phyloP scores from a whole-genome alignment of 2,888 invertebrate genomes.

The Petrolisthes cinctipes region DNA sequence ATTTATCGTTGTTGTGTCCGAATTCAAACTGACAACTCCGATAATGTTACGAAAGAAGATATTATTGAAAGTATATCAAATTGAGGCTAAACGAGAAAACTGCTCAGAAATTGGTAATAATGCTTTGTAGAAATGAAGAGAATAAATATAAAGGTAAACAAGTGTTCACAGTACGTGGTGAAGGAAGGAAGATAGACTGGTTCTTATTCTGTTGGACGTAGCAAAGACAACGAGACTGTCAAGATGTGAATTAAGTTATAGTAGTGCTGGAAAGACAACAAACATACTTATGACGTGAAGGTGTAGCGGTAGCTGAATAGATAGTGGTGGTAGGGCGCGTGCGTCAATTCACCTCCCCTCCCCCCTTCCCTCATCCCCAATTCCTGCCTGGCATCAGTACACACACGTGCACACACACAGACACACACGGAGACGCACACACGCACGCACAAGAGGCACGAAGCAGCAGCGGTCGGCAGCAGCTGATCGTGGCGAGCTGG shows the following conservation, averaged over 20 bases:
- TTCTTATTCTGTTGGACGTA: neutral
- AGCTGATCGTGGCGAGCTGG: neutral
- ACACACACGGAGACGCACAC: conserved; percentile 11
- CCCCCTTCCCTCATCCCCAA: neutral
- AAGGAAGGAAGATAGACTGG: no score
- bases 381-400: neutral
- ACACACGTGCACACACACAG: neutral
- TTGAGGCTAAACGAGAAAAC: no score
- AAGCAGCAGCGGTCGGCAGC: neutral
- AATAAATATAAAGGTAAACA: no score
- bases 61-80: no score
- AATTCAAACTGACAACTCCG: no score
- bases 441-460: conserved; percentile 10
- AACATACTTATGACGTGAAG: neutral
- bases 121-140: no score
- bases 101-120: no score
- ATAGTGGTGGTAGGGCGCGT: neutral
- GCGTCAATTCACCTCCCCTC: neutral
- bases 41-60: no score
- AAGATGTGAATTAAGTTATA: neutral
- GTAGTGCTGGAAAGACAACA: neutral
- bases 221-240: neutral
- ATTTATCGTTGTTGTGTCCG: no score
- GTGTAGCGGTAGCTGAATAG: neutral
- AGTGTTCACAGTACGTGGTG: no score